Base-by-base conservation (phyloP, 2,113 vertebrate species). In the Regulus satrapa region DNA sequence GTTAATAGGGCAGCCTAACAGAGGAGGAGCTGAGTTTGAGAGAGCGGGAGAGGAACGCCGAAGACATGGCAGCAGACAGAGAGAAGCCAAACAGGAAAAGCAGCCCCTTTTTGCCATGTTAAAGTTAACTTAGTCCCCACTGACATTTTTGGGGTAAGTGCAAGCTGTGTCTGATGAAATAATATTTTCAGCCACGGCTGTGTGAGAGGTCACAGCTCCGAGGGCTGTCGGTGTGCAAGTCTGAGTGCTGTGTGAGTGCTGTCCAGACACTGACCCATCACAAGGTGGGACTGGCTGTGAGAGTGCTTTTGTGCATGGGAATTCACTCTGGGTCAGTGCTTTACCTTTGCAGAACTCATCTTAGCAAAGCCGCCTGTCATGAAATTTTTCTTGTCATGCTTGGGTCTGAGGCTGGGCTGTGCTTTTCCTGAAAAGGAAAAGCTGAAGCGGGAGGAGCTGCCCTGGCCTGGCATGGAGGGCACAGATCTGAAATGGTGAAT, bases 1-100 rank as follows among this genome's bases (percentile, higher is more conserved):
- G 81, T 93, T 89, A 95, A 85, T 62, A 95, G 92, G 92, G 93
- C 93, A 96, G 56, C 51, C 62, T 68, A 41, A 69, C 54, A 80
- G 94, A 97, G 95, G 94, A 97, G 88, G 95, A 93, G 92, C 95
- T 92, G 94, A 85, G 82, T 89, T 82, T 56, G 69, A 73, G 63
- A 59, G 78, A 89, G 66, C 68, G 82, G 77, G 75, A 54, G 56
- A 78, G 54, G n/a, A 89, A 36, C 2, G 0, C 40, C 0, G 25
- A 52, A 78, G 91, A 68, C 40, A 61, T 29, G 46, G 78, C 71
- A 92, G 86, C 73, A 78, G 64, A 6, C 36, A 45, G 54, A 85
- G 52, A 26, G 52, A 45, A 62, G 46, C 59, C 28, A 38, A 77
- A 24, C 18, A 59, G 38, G 31, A 43, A 54, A 76, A 74, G 34